Evolutionary conservation across 2,797 vertebrate genomes (phyloP).

Genomic region (Pantherophis vulpinus): DNA sequence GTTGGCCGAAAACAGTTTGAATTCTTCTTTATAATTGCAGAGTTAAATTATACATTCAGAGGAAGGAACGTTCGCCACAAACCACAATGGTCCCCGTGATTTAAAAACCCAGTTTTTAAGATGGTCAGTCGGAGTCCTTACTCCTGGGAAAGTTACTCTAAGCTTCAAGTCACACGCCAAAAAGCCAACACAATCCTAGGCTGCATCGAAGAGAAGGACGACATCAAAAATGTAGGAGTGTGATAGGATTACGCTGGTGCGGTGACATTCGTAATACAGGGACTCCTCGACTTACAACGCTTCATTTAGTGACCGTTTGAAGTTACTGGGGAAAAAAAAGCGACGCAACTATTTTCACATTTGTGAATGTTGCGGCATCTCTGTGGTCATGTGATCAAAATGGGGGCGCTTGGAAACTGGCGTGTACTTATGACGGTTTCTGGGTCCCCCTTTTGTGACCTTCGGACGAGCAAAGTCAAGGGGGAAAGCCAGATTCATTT

Average conservation of each 20-base stretch:
- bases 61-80: neutral
- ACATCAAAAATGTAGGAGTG: neutral
- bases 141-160: neutral
- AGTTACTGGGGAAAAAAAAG: neutral
- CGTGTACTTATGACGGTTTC: neutral
- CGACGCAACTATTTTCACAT: neutral
- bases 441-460: neutral
- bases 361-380: neutral
- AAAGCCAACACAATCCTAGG: neutral
- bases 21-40: neutral
- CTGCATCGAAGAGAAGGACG: neutral
- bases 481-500: neutral
- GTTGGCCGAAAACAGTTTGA: neutral
- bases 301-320: neutral
- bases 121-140: too few species aligned
- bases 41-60: neutral
- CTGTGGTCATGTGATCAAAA: neutral
- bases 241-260: accelerated
- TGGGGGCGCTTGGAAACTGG: neutral
- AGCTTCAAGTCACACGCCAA: neutral
- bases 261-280: neutral
- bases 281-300: neutral
- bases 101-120: neutral
- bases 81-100: neutral
- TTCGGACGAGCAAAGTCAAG: neutral